Evolutionary conservation across 23 tunicate species (phyloP).

Genomic region (Aplidium turbinatum): DNA sequence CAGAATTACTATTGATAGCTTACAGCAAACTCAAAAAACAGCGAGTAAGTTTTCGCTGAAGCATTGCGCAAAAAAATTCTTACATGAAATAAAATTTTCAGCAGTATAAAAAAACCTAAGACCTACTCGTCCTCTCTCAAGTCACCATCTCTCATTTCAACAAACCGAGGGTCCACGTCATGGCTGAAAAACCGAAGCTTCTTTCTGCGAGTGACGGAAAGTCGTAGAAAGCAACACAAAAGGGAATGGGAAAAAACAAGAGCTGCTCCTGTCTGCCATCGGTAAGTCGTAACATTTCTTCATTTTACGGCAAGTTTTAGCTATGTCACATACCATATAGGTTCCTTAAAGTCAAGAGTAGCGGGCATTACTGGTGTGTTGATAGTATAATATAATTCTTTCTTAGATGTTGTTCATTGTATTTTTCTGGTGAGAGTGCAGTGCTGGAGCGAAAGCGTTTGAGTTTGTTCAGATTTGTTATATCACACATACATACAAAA

Average conservation of each 20-base stretch:
- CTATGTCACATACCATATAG: background rate
- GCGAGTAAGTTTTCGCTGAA: background rate
- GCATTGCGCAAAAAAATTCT: background rate
- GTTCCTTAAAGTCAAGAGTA: background rate
- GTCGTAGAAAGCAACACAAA: constrained; percentile 46
- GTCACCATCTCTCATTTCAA: no score
- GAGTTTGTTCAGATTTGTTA: no score
- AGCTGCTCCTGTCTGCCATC: background rate
- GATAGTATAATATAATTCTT: background rate
- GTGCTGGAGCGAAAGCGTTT: no score
- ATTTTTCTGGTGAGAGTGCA: no score
- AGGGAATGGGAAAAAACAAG: constrained; percentile 40
- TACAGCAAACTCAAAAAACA: background rate
- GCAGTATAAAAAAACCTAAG: background rate
- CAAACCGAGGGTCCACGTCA: no score
- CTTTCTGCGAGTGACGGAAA: constrained; percentile 48
- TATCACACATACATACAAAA: no score
- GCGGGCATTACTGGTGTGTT: background rate
- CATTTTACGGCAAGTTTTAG: background rate
- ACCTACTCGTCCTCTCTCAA: background rate
- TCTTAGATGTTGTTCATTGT: background rate
- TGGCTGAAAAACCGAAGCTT: constrained; percentile 46
- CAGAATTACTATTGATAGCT: no score
- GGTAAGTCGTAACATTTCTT: constrained; percentile 5
- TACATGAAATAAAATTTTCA: background rate